Evolutionary conservation across 2,113 vertebrate genomes (phyloP).

Genomic region (rabbit (Oryctolagus cuniculus)): DNA sequence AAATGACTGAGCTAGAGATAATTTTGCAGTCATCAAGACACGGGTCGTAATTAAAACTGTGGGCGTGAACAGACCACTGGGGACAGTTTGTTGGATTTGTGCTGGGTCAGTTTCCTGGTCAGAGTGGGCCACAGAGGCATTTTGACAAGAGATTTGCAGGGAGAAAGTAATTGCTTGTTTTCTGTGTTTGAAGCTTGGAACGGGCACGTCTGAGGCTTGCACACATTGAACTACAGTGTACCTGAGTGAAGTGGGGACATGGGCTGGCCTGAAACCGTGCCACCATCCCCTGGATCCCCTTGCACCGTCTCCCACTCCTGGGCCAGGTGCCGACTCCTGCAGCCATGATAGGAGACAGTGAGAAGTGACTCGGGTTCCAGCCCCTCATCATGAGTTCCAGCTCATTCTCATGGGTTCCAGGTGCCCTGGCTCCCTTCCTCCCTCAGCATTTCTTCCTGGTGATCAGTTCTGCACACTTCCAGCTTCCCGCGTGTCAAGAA

Average conservation of each 20-base stretch:
- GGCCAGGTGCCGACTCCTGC: not conserved
- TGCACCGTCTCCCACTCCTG: not conserved
- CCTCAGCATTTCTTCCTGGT: not conserved
- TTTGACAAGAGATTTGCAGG: not conserved
- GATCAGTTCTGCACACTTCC: not conserved
- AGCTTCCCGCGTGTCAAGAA: not conserved
- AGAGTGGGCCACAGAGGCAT: too few species aligned
- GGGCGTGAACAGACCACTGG: not conserved
- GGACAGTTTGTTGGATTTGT: not conserved
- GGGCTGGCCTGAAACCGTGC: not conserved
- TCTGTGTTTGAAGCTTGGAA: not conserved
- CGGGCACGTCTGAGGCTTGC: not conserved
- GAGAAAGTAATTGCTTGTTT: not conserved
- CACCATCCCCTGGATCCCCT: too few species aligned
- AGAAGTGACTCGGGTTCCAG: not conserved
- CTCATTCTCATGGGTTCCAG: not conserved
- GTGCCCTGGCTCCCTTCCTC: not conserved
- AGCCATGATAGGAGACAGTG: too few species aligned
- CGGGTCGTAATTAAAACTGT: not conserved
- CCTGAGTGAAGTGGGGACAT: not conserved
- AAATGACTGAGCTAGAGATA: not conserved
- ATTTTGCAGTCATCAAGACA: not conserved
- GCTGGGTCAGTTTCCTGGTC: not conserved
- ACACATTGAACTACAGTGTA: not conserved
- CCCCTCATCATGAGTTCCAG: not conserved